A percentile compares a stretch with the other conserved stretches of the same genome.
Conservation (phyloP, 2,797 vertebrate genomes). For the Hydrophis major region DNA sequence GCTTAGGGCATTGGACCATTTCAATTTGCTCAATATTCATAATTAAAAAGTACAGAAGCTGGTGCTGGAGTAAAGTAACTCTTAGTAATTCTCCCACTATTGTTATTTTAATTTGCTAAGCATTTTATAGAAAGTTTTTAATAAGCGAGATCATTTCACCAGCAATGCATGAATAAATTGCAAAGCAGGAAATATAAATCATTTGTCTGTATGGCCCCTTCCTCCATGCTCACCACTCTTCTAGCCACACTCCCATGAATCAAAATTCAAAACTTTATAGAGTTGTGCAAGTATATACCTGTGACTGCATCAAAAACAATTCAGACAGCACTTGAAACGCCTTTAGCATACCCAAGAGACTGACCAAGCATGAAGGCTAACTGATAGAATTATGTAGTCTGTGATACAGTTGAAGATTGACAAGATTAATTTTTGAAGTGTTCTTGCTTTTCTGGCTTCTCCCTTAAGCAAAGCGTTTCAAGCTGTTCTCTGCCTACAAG, state of each 20-base stretch:
- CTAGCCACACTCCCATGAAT: neutral
- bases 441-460: constrained; percentile 57
- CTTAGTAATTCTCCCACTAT: neutral
- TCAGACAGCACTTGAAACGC: constrained; percentile 31
- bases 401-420: constrained; percentile 59
- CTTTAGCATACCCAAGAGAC: constrained; percentile 31
- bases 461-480: constrained; percentile 55
- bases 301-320: constrained; percentile 37
- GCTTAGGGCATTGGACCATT: neutral
- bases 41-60: neutral
- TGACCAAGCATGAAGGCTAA: constrained; percentile 40
- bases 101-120: neutral
- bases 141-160: neutral
- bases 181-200: neutral
- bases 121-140: neutral
- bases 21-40: neutral
- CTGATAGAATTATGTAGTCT: constrained; percentile 37
- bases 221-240: neutral
- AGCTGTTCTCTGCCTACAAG: constrained; percentile 50
- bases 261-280: accelerated
- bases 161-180: neutral
- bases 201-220: neutral
- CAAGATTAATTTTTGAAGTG: constrained; percentile 60
- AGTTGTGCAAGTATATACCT: constrained; percentile 24
- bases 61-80: neutral